These are phyloP conservation scores for Hippocampus abdominalis DNA, from an alignment of 2,113 vertebrate genomes.

Conservation along the genomic window DNA sequence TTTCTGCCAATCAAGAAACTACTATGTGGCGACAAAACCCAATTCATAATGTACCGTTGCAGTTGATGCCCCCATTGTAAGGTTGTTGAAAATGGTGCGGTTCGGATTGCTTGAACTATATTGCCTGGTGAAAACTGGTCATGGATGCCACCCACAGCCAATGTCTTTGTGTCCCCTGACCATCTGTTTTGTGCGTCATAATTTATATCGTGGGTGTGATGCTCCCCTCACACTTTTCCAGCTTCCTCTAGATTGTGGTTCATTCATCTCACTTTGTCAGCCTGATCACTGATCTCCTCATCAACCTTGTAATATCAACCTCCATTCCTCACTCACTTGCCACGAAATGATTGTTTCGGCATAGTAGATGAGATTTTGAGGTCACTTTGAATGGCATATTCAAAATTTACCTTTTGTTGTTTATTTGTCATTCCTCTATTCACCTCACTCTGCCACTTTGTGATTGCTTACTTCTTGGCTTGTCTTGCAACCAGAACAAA, in stretches of 20 bases:
- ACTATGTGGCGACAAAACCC: too few species aligned
- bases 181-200: background rate
- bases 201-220: background rate
- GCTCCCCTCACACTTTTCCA: background rate
- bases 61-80: too few species aligned
- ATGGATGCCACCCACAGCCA: background rate
- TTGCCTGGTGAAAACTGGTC: background rate
- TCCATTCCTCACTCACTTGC: background rate
- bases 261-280: slow-evolving; percentile 1
- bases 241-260: background rate
- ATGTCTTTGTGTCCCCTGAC: background rate
- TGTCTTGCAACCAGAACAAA: background rate
- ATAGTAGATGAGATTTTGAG: background rate
- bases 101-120: too few species aligned
- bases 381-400: background rate
- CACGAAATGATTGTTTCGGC: background rate
- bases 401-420: background rate
- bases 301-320: slow-evolving; percentile 3
- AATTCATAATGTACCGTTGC: too few species aligned
- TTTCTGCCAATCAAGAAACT: too few species aligned
- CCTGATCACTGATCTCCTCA: slow-evolving; percentile 3
- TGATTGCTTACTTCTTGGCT: background rate
- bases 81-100: too few species aligned
- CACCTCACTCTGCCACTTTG: background rate
- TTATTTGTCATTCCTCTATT: background rate